phyloP scores from a whole-genome alignment of 1,140 invertebrate species.

The Acyrthosiphon pisum region DNA sequence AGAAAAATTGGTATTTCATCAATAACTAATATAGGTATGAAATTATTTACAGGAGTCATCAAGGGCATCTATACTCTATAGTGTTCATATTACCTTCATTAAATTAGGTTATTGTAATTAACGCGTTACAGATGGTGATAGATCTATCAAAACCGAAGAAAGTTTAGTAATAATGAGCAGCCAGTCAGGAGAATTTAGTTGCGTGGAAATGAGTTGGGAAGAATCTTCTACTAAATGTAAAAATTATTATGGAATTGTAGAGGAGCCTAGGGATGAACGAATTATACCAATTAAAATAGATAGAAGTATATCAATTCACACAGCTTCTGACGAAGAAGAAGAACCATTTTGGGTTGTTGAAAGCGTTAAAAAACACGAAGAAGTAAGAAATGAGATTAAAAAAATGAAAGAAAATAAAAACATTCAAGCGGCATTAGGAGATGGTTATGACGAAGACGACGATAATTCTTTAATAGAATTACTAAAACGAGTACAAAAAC shows the following conservation, averaged over 20 bases:
- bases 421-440: not conserved
- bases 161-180: slow-evolving; percentile 41
- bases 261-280: slow-evolving; percentile 63
- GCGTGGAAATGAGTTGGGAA: slow-evolving; percentile 54
- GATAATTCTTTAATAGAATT: slow-evolving; percentile 66
- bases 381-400: slow-evolving; percentile 38
- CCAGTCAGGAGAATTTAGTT: slow-evolving; percentile 43
- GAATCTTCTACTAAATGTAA: slow-evolving; percentile 50
- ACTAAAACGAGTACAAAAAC: slow-evolving; percentile 71
- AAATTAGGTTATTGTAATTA: slow-evolving; percentile 41
- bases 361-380: slow-evolving; percentile 41
- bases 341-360: slow-evolving; percentile 57
- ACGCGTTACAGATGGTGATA: slow-evolving; percentile 53
- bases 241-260: slow-evolving; percentile 64
- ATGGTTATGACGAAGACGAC: slow-evolving; percentile 30
- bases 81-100: slow-evolving; percentile 35
- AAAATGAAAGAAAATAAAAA: slow-evolving; percentile 49
- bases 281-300: slow-evolving; percentile 63
- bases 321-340: slow-evolving; percentile 70
- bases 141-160: slow-evolving; percentile 41
- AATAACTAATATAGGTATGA: slow-evolving; percentile 19
- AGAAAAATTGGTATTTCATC: slow-evolving; percentile 25
- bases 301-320: slow-evolving; percentile 71
- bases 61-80: not conserved
- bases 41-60: slow-evolving; percentile 27